These are phyloP conservation scores for Magallana nippona DNA, from an alignment of 2,888 invertebrate genomes.

Conservation along the genomic window DNA sequence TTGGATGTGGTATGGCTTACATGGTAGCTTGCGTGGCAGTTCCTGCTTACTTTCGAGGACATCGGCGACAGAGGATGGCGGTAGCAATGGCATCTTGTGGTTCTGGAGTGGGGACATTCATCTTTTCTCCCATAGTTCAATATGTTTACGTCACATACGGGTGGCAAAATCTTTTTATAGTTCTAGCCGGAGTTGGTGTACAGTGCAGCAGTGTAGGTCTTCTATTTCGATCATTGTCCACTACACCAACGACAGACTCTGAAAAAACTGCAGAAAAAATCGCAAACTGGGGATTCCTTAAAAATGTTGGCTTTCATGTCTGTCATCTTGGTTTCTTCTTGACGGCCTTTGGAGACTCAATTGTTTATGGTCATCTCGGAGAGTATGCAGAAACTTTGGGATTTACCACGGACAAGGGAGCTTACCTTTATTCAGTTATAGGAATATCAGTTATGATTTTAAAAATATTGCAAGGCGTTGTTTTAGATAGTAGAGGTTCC, in stretches of 20 bases:
- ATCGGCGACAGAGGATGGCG: constrained; percentile 39
- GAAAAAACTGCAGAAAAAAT: constrained; percentile 10
- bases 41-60: constrained; percentile 41
- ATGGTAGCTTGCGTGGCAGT: constrained; percentile 48
- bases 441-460: constrained; percentile 42
- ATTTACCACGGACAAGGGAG: constrained; percentile 17
- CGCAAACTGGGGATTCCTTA: constrained; percentile 35
- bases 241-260: not conserved
- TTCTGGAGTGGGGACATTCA: constrained; percentile 45
- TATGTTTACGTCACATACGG: constrained; percentile 36
- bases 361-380: constrained; percentile 47
- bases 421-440: constrained; percentile 44
- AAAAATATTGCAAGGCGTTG: constrained; percentile 43
- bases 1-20: constrained; percentile 49
- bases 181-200: constrained; percentile 41
- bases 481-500: not conserved
- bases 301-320: constrained; percentile 36
- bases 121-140: constrained; percentile 49
- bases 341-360: constrained; percentile 41
- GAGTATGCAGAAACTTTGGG: constrained; percentile 36
- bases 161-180: constrained; percentile 43
- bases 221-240: constrained; percentile 37
- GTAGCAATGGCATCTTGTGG: constrained; percentile 47
- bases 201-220: constrained; percentile 40
- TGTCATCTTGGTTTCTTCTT: constrained; percentile 37